phyloP scores from a whole-genome alignment of 2,797 vertebrate species.

The Hipposideros larvatus region DNA sequence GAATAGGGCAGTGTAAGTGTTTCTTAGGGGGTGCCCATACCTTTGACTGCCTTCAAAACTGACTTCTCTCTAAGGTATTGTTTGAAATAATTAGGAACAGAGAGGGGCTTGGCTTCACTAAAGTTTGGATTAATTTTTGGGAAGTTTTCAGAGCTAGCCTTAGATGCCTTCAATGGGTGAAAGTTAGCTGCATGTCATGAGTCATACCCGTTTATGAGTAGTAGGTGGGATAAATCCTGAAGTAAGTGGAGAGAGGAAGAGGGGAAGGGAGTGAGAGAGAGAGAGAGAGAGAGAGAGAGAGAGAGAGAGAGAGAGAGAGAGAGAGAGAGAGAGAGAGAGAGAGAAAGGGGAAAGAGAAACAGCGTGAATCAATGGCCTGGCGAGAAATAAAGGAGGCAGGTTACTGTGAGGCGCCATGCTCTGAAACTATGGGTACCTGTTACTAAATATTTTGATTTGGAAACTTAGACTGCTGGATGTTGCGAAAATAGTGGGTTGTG shows the following conservation, averaged over 20 bases:
- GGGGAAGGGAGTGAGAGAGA: background rate
- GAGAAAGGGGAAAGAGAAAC: no score
- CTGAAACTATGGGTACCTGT: constrained; percentile 5
- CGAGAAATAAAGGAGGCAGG: background rate
- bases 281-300: background rate
- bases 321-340: background rate
- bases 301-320: background rate
- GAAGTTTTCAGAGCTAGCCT: background rate
- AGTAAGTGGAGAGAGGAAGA: background rate
- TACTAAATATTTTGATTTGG: constrained; percentile 18
- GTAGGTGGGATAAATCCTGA: constrained; percentile 46
- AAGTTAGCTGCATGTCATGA: background rate
- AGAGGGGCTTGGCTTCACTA: background rate
- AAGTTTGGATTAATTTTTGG: background rate
- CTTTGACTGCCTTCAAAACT: background rate
- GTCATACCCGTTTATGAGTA: constrained; percentile 56
- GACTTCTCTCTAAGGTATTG: background rate
- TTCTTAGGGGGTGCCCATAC: background rate
- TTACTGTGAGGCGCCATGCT: background rate
- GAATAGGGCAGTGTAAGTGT: background rate
- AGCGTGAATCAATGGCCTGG: constrained; percentile 41
- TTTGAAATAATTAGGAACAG: constrained; percentile 40
- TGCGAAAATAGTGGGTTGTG: constrained; percentile 18
- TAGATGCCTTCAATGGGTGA: background rate
- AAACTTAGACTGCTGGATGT: background rate